These are phyloP conservation scores for Verasper variegatus DNA, from an alignment of 2,113 vertebrate genomes.

Conservation along the genomic window DNA sequence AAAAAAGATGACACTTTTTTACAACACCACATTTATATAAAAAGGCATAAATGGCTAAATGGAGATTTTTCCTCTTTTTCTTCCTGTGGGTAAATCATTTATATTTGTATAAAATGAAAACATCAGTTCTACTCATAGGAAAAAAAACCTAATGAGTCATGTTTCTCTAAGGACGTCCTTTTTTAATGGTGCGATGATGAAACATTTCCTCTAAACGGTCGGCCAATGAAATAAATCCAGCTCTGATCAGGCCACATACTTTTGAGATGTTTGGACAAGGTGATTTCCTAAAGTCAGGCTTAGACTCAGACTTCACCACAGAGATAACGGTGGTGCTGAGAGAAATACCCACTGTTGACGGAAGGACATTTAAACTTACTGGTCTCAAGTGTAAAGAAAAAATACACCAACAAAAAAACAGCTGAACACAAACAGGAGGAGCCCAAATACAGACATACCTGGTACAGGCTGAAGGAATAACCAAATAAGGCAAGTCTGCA, in stretches of 20 bases:
- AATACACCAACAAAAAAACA: too few species aligned
- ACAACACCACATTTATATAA: not conserved
- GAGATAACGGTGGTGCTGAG: not conserved
- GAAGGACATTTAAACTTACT: too few species aligned
- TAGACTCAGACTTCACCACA: not conserved
- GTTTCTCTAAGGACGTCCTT: not conserved
- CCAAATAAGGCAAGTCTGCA: constrained; percentile 20
- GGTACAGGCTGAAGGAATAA: not conserved
- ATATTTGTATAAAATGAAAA: too few species aligned
- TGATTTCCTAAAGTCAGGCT: not conserved
- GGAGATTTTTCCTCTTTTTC: not conserved
- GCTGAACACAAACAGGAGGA: too few species aligned
- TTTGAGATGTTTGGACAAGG: not conserved
- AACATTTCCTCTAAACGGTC: not conserved
- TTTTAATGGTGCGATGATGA: too few species aligned
- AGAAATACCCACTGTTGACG: too few species aligned
- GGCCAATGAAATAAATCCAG: not conserved
- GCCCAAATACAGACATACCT: not conserved
- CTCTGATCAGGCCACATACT: not conserved
- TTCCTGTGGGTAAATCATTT: not conserved
- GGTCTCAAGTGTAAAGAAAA: too few species aligned
- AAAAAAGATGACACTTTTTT: too few species aligned
- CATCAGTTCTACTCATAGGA: too few species aligned
- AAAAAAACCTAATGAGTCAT: too few species aligned
- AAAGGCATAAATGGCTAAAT: not conserved